Conservation (phyloP, 2,888 invertebrate species). For the Caradrina kadenii region DNA sequence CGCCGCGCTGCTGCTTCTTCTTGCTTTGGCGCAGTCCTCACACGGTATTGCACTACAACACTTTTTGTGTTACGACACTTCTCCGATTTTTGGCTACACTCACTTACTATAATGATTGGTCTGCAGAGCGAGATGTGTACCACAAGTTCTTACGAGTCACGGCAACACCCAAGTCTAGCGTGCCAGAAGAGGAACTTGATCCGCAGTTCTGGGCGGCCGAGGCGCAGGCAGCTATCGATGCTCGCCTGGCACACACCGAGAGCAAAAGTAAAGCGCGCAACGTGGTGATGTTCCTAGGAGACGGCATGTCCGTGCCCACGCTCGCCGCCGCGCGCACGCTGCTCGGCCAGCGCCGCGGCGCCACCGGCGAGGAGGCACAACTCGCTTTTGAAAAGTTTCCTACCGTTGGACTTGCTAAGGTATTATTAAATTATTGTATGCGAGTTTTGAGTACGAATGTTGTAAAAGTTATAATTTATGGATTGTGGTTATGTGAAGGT, state of each 20-base stretch:
- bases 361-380: constrained; percentile 89
- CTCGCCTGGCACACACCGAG: constrained; percentile 65
- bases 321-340: constrained; percentile 92
- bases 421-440: constrained; percentile 62
- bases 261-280: constrained; percentile 81
- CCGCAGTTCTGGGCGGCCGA: constrained; percentile 85
- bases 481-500: background rate
- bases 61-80: background rate
- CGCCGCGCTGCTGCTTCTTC: constrained; percentile 30
- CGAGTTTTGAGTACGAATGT: too few species aligned
- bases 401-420: constrained; percentile 92
- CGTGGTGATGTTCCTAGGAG: constrained; percentile 93
- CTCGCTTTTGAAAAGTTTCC: constrained; percentile 83
- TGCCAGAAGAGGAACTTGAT: constrained; percentile 56
- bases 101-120: background rate
- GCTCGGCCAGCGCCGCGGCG: constrained; percentile 90
- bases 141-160: constrained; percentile 28
- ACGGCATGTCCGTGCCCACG: constrained; percentile 94
- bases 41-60: constrained; percentile 21
- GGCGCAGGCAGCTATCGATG: constrained; percentile 81
- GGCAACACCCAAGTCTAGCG: background rate
- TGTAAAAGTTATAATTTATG: background rate
- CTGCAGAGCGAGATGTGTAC: constrained; percentile 58
- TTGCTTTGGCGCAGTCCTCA: constrained; percentile 34
- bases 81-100: background rate